These are phyloP conservation scores for Toxonevra muliebris DNA, from an alignment of 2,888 invertebrate species.

Conservation along the genomic window DNA sequence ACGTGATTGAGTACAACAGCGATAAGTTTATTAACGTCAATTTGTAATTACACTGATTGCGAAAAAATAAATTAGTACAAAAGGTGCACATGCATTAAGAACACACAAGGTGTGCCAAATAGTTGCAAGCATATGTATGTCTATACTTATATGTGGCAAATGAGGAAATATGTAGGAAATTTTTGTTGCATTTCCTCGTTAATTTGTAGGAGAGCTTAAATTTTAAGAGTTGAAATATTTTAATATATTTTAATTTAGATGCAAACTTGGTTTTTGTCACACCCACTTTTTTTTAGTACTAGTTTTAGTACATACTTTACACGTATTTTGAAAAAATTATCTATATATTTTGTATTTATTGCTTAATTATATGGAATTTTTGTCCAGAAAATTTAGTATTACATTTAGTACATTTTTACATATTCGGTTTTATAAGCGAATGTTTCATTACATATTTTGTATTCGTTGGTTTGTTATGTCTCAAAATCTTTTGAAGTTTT, in stretches of 20 bases:
- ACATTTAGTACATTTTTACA: background rate
- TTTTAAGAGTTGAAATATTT: background rate
- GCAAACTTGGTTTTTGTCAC: too few relatives aligned
- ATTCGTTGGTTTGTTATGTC: background rate
- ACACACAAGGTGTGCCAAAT: too few relatives aligned
- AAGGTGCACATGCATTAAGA: too few relatives aligned
- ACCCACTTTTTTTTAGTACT: conserved; percentile 1
- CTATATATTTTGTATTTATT: background rate
- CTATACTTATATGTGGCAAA: too few relatives aligned
- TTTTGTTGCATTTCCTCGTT: too few relatives aligned
- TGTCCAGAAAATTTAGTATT: too few relatives aligned
- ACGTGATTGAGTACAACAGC: background rate
- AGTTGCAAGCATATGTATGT: too few relatives aligned
- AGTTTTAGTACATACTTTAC: background rate
- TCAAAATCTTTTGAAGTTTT: background rate
- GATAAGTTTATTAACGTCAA: too few relatives aligned
- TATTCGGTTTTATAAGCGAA: background rate
- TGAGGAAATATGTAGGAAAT: too few relatives aligned
- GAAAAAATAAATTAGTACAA: too few relatives aligned
- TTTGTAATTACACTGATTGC: too few relatives aligned
- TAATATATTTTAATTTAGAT: too few relatives aligned
- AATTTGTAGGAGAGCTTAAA: background rate
- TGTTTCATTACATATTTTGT: background rate
- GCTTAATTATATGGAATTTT: background rate
- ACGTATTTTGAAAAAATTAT: background rate